phyloP scores from a whole-genome alignment of 2,797 vertebrate species.

The Delichon dasypus region DNA sequence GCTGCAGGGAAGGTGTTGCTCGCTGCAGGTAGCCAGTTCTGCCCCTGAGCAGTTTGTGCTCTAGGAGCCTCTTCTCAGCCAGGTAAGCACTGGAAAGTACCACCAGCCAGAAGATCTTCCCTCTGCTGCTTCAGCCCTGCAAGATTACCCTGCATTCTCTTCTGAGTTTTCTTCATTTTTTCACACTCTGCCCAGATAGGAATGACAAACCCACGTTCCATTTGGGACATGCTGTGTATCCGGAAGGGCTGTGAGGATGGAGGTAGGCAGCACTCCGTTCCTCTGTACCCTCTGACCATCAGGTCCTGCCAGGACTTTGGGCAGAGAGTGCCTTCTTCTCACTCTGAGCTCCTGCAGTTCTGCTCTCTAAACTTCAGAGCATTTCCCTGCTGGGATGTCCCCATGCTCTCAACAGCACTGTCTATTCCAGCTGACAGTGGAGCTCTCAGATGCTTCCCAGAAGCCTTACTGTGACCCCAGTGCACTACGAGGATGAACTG shows the following conservation, averaged over 20 bases:
- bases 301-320: background rate
- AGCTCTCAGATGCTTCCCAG: background rate
- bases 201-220: background rate
- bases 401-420: background rate
- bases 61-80: background rate
- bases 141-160: background rate
- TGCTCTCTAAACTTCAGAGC: background rate
- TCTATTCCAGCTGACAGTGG: background rate
- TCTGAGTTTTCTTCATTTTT: background rate
- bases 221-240: background rate
- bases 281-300: background rate
- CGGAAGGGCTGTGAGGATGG: background rate
- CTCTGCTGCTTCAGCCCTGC: background rate
- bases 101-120: background rate
- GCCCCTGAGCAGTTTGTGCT: background rate
- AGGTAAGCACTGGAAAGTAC: background rate
- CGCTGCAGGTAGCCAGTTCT: background rate
- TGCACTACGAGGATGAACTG: background rate
- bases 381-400: background rate
- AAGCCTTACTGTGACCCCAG: background rate
- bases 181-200: background rate
- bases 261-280: background rate
- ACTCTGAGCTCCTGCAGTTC: background rate
- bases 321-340: background rate
- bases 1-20: background rate